phyloP scores from a whole-genome alignment of 2,113 vertebrate species.

The Aplodontia rufa region DNA sequence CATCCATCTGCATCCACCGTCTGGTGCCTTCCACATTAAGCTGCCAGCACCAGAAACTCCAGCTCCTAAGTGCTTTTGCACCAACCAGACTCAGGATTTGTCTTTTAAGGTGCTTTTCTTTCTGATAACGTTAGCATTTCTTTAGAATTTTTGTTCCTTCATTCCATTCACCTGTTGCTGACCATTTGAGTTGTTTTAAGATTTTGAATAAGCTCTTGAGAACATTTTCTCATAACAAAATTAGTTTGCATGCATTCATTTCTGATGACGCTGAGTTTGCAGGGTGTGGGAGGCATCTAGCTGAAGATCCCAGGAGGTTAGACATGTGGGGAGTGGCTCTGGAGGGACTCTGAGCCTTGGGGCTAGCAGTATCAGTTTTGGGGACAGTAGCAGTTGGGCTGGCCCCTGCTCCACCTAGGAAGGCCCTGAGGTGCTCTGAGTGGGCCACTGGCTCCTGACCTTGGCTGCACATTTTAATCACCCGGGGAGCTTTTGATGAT shows the following conservation, averaged over 20 bases:
- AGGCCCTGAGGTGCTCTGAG: background rate
- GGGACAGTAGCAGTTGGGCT: background rate
- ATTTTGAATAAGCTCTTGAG: background rate
- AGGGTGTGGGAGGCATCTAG: background rate
- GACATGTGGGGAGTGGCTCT: background rate
- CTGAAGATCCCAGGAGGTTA: background rate
- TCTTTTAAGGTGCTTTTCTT: background rate
- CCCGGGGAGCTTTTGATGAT: background rate
- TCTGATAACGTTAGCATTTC: background rate
- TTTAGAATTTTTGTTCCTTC: background rate
- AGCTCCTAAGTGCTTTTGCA: background rate
- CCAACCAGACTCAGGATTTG: background rate
- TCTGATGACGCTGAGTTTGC: background rate
- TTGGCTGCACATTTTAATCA: background rate
- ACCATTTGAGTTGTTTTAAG: background rate
- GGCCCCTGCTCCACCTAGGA: rapidly evolving
- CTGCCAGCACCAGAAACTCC: background rate
- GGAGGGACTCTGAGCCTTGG: background rate
- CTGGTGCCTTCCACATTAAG: background rate
- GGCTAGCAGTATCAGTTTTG: no score
- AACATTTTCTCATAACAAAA: background rate
- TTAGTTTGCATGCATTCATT: background rate
- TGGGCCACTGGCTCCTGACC: background rate
- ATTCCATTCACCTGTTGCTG: background rate
- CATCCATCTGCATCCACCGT: no score